Evolutionary conservation across 2,113 vertebrate genomes (phyloP).

Genomic region (Eudyptes chrysolophus): DNA sequence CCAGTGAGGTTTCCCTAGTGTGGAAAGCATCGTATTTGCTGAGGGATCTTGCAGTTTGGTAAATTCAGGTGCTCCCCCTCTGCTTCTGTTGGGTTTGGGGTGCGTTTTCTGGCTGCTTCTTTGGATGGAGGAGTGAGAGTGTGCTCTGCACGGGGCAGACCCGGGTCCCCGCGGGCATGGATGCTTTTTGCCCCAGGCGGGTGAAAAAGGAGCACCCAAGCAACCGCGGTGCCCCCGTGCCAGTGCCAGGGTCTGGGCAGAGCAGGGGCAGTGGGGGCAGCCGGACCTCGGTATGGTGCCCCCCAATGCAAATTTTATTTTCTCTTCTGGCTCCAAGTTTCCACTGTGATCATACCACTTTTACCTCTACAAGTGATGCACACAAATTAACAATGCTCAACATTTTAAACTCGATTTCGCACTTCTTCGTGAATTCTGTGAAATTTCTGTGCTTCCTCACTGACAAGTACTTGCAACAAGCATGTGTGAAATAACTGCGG

Average conservation of each 20-base stretch:
- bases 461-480: neutral
- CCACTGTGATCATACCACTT: neutral
- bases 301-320: accelerated
- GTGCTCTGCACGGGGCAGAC: accelerated
- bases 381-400: neutral
- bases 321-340: accelerated
- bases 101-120: neutral
- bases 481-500: slow-evolving; percentile 7
- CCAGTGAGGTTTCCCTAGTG: no score
- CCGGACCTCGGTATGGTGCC: neutral
- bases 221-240: accelerated
- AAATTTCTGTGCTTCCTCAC: neutral
- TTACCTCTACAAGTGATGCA: neutral
- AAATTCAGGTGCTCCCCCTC: neutral
- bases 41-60: neutral
- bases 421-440: neutral
- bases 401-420: neutral
- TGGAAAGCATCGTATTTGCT: neutral
- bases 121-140: neutral
- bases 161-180: accelerated
- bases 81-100: no score
- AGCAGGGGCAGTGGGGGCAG: neutral
- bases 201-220: neutral
- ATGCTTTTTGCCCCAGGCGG: neutral
- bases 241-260: accelerated